Evolutionary conservation across 2,797 vertebrate species (phyloP), one percentile per base, ranked within the genome.

Genomic region (Chelon labrosus): DNA sequence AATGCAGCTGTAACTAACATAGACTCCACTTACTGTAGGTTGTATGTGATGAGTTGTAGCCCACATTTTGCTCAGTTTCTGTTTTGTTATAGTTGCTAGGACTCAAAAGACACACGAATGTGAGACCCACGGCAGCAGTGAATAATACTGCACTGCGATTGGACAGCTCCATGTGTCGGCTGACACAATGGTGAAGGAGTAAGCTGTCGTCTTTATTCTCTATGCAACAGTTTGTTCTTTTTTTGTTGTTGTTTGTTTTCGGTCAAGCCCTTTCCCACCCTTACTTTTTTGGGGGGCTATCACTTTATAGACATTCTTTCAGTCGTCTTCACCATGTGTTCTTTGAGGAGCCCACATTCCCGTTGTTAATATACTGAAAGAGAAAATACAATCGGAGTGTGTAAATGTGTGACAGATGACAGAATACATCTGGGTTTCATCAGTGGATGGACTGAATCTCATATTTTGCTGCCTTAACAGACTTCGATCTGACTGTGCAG

Each of bases 91-190:
- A 87, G 90, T 87, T 85, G 91, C 85, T 89, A 86, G 86, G 79
- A 90, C 66, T 83, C 75, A 61, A 68, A 71, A 86, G 88, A 91
- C 87, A 39, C 77, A 75, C 88, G 92, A 93, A 93, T 94, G 93
- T 93, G 88, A 92, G 91, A 93, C 92, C 92, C 93, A 94, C 86
- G 90, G 92, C 93, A 95, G 91, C 93, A 74, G 93, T 93, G 93
- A 95, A 94, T 89, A 83, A 80, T 90, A 92, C 93, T 95, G 95
- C 95, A 95, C 94, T 95, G 94, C 75, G 89, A 95, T 94, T 94
- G 92, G 91, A 91, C 93, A 61, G 94, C 93, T 95, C 93, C 88
- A 62, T 92, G 92, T 94, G 94, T 94, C 90, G 12, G 68, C 79
- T 74, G 88, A 92, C 92, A 93, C 93, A 89, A 73, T 73, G 91